A percentile compares a stretch with the other conserved stretches of the same genome.
Conservation (phyloP, 92 coral and sea anemone species). For the Palythoa caribaeorum region DNA sequence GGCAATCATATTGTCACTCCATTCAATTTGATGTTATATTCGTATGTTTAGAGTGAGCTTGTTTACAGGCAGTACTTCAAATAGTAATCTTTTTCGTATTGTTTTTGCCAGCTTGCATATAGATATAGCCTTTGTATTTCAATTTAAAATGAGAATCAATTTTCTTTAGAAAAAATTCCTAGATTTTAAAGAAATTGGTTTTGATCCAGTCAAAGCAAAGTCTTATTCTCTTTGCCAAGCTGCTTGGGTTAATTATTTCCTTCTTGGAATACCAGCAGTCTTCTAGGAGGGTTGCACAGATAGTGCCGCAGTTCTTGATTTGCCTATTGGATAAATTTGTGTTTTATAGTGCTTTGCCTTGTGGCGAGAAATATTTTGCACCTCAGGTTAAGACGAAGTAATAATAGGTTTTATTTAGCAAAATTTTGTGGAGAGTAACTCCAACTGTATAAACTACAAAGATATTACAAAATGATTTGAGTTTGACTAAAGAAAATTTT, state of each 20-base stretch:
- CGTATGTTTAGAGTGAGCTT: slow-evolving; percentile 2
- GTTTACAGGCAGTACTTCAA: neutral
- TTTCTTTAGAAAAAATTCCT: neutral
- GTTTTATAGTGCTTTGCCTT: neutral
- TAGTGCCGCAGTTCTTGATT: neutral
- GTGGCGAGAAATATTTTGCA: slow-evolving; percentile 4
- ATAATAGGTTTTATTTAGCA: neutral
- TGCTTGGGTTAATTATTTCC: too few species aligned
- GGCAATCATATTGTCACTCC: neutral
- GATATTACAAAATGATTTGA: slow-evolving; percentile 15
- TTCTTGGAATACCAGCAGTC: too few species aligned
- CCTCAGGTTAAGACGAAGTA: neutral
- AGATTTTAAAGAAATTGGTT: neutral
- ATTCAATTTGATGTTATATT: neutral
- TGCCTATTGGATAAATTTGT: neutral
- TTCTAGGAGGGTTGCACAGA: neutral
- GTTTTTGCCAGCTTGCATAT: slow-evolving; percentile 5
- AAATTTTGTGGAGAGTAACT: slow-evolving; percentile 1
- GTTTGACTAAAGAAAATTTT: neutral
- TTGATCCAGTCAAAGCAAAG: neutral
- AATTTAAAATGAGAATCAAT: neutral
- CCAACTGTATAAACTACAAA: slow-evolving; percentile 25
- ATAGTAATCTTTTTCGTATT: slow-evolving; percentile 2
- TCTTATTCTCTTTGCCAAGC: neutral
- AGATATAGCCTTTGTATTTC: neutral